Conservation (phyloP, 2,797 vertebrate species). For the Pangasius mekongensis region DNA sequence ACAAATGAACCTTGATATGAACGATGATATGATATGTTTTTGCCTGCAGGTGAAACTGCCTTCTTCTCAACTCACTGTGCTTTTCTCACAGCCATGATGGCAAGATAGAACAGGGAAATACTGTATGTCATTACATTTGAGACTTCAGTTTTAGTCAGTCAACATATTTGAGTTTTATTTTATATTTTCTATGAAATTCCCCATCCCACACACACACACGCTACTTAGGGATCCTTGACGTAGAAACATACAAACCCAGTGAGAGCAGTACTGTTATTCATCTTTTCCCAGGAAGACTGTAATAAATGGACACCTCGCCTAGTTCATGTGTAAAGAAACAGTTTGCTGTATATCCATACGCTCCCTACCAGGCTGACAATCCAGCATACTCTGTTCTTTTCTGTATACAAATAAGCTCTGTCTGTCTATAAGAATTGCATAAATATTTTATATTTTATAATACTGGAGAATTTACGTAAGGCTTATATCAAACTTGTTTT, state of each 20-base stretch:
- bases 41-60: too few relatives aligned
- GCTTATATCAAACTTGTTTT: not conserved
- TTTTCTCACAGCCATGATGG: too few relatives aligned
- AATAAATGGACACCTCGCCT: not conserved
- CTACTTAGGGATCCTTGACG: slow-evolving; percentile 43
- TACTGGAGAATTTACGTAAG: not conserved
- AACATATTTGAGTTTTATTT: not conserved
- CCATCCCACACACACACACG: too few relatives aligned
- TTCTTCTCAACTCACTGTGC: too few relatives aligned
- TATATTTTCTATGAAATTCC: not conserved
- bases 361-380: not conserved
- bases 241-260: slow-evolving; percentile 54
- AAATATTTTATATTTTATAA: not conserved
- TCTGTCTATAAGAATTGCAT: not conserved
- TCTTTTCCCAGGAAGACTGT: not conserved
- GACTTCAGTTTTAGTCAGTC: not conserved
- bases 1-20: not conserved
- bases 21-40: not conserved
- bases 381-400: not conserved
- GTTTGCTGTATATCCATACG: not conserved
- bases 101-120: too few relatives aligned
- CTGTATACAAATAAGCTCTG: not conserved
- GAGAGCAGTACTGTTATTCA: slow-evolving; percentile 18
- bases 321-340: not conserved
- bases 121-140: too few relatives aligned